A percentile compares a stretch with the other conserved stretches of the same genome.
Conservation (phyloP, 2,797 vertebrate species). For the Acanthurus tractus region DNA sequence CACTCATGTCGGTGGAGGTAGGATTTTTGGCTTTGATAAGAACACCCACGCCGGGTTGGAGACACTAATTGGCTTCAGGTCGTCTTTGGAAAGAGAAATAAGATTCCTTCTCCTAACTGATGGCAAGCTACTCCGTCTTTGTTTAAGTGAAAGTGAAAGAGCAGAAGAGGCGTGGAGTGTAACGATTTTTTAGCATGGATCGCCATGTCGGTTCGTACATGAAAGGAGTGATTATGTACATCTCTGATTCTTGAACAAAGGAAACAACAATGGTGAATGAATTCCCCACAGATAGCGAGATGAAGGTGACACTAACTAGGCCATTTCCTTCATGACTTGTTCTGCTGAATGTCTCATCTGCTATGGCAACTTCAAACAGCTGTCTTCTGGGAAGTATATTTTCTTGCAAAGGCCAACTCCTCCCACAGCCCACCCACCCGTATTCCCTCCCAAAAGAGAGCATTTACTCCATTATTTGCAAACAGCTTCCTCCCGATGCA, state of each 20-base stretch:
- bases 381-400: constrained; percentile 42
- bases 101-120: constrained; percentile 16
- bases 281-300: constrained; percentile 50
- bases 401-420: constrained; percentile 46
- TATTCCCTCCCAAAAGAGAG: constrained; percentile 41
- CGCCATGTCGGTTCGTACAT: constrained; percentile 35
- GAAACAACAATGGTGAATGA: constrained; percentile 42
- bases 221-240: constrained; percentile 52
- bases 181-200: constrained; percentile 19
- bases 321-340: constrained; percentile 45
- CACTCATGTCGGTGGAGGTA: constrained; percentile 37
- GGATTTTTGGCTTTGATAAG: constrained; percentile 58
- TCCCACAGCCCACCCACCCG: constrained; percentile 29
- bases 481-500: constrained; percentile 32
- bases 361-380: constrained; percentile 62
- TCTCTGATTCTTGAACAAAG: constrained; percentile 58
- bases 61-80: constrained; percentile 63
- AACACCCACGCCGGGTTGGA: constrained; percentile 48
- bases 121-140: not conserved
- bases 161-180: constrained; percentile 2
- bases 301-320: constrained; percentile 74
- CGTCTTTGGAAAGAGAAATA: constrained; percentile 50
- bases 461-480: constrained; percentile 57
- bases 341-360: constrained; percentile 49
- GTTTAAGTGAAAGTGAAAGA: constrained; percentile 3